These are phyloP conservation scores for Macquaria ambigua DNA, from an alignment of 2,113 vertebrate species.

Conservation along the genomic window DNA sequence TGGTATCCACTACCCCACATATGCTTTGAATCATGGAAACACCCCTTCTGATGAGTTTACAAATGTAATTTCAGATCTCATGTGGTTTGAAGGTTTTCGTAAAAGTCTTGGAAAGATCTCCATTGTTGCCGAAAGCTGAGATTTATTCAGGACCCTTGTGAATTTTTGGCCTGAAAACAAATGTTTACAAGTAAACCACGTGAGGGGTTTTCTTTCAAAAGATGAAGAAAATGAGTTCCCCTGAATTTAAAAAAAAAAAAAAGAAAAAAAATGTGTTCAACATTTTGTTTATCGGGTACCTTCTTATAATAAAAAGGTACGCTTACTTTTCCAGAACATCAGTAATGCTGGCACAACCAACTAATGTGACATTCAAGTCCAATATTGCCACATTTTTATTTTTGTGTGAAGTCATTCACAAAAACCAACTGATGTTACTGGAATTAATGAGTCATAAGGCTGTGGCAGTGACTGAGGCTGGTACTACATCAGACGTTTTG, in stretches of 20 bases:
- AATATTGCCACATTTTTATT: slow-evolving; percentile 16
- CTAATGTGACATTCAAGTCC: slow-evolving; percentile 12
- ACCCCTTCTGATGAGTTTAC: slow-evolving; percentile 43
- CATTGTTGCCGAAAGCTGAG: slow-evolving; percentile 41
- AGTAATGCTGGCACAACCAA: slow-evolving; percentile 14
- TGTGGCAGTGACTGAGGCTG: slow-evolving; percentile 40
- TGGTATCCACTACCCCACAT: slow-evolving; percentile 32
- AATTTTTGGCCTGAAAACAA: slow-evolving; percentile 27
- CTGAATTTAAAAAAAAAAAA: too few relatives aligned
- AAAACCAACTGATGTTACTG: slow-evolving; percentile 35
- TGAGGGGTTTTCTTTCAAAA: slow-evolving; percentile 14
- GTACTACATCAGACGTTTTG: slow-evolving; percentile 35
- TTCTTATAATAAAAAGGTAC: neutral
- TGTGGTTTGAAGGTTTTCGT: slow-evolving; percentile 57
- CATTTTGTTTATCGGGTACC: neutral
- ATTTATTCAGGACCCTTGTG: slow-evolving; percentile 53
- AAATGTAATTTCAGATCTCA: slow-evolving; percentile 46
- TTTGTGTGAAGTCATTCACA: slow-evolving; percentile 27
- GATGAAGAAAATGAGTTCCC: slow-evolving; percentile 12
- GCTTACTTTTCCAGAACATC: slow-evolving; percentile 19
- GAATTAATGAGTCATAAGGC: slow-evolving; percentile 64
- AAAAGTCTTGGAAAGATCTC: slow-evolving; percentile 50
- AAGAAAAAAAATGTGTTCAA: neutral
- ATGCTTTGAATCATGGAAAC: slow-evolving; percentile 64
- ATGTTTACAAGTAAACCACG: slow-evolving; percentile 29